phyloP scores from a whole-genome alignment of 2,888 invertebrate species.

The Dioctria rufipes region DNA sequence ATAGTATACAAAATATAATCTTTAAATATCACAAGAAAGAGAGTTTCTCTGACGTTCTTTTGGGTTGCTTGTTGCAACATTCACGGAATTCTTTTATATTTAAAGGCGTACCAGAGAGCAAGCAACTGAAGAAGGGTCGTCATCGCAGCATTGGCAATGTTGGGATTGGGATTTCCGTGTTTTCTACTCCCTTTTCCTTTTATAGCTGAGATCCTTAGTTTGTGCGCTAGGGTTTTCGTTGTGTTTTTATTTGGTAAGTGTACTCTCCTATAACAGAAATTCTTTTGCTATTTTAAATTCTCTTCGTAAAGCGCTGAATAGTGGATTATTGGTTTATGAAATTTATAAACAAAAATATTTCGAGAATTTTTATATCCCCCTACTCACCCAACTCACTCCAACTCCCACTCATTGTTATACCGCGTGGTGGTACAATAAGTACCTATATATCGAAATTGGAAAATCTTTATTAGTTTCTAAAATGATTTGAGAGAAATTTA shows the following conservation, averaged over 20 bases:
- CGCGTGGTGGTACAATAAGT: too few relatives aligned
- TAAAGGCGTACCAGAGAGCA: conserved; percentile 17
- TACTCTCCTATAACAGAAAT: conserved; percentile 24
- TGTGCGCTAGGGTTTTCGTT: conserved; percentile 7
- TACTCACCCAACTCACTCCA: too few relatives aligned
- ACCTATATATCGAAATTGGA: neutral
- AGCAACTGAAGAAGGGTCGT: conserved; percentile 23
- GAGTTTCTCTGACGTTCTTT: conserved; percentile 52
- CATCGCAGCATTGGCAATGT: neutral
- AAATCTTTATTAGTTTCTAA: neutral
- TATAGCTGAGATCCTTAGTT: conserved; percentile 20
- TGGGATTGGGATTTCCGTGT: neutral
- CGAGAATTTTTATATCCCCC: neutral
- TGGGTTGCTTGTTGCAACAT: conserved; percentile 55
- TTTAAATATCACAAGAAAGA: conserved; percentile 42
- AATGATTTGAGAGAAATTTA: neutral
- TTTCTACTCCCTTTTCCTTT: conserved; percentile 11
- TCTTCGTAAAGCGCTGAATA: conserved; percentile 5
- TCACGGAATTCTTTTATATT: conserved; percentile 56
- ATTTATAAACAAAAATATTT: conserved; percentile 44
- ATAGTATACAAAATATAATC: neutral
- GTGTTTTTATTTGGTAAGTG: neutral
- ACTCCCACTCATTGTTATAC: too few relatives aligned
- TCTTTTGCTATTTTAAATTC: conserved; percentile 16
- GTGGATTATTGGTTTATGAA: conserved; percentile 52